Conservation (phyloP, 2,888 invertebrate genomes). For the Neoscelio sp. region DNA sequence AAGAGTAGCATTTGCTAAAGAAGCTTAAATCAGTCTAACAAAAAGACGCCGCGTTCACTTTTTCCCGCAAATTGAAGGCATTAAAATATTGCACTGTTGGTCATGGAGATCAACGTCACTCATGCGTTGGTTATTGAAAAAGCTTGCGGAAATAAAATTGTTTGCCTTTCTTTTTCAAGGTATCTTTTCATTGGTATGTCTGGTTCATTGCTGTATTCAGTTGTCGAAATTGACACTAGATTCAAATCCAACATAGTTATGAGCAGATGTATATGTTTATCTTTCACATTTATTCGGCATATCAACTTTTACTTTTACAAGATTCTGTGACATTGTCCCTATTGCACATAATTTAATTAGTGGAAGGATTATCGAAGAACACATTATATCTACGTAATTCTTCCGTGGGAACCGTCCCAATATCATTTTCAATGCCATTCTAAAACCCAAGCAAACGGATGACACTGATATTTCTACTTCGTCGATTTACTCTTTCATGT, state of each 20-base stretch:
- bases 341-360: too few species aligned
- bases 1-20: constrained; percentile 39
- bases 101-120: constrained; percentile 35
- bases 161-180: constrained; percentile 8
- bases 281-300: constrained; percentile 21
- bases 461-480: too few species aligned
- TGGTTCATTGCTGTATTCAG: constrained; percentile 29
- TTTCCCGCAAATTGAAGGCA: constrained; percentile 33
- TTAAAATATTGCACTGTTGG: constrained; percentile 36
- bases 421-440: too few species aligned
- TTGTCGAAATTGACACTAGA: constrained; percentile 38
- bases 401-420: too few species aligned
- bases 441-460: too few species aligned
- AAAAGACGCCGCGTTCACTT: constrained; percentile 42
- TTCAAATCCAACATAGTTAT: constrained; percentile 40
- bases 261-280: too few species aligned
- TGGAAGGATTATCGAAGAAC: too few species aligned
- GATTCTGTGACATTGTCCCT: too few species aligned
- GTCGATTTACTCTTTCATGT: too few species aligned
- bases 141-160: constrained; percentile 32
- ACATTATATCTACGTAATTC: too few species aligned
- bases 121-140: constrained; percentile 40
- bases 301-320: constrained; percentile 18
- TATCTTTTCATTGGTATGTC: constrained; percentile 24
- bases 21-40: constrained; percentile 21